Base-by-base conservation (phyloP, 2,888 invertebrate species). In the Pyrgus malvae region DNA sequence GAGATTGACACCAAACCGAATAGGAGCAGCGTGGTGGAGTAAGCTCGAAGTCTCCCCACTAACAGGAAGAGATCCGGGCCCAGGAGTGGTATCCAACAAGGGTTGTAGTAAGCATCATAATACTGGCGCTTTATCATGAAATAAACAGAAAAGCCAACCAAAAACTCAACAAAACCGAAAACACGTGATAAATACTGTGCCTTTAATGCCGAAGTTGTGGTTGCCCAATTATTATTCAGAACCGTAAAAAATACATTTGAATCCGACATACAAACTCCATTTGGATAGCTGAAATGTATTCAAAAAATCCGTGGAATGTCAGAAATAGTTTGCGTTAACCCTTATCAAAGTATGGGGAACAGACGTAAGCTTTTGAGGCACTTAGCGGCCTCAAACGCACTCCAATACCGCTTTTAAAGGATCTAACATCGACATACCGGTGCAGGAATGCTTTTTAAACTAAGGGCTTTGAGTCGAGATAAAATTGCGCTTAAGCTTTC, bases 261-360 rank as follows among this genome's bases (percentile, higher is more conserved):
- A 12, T 12, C 6, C 12, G 31, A 31, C 11, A 31, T 12, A 6
- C 1, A 17, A 37, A 37, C 9, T 9, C n/a, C 5, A n/a, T 29
- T 29, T 29, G 21, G 21, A 21, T n/a, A 40, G 11, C 6, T 40
- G n/a, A 12, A 41, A 25, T 25, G 19, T 9, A 17, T 33, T 42
- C 44, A 23, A 46, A 57, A 56, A 40, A 33, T 46, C n/a, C 16
- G 21, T 29, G 33, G 38, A 45, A 45, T 29, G 14, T 45, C 12
- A 11, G 14, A 40, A 40, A 19, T 21, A 46, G n/a, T 59, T 62
- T 55, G 56, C 61, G 63, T 62, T 67, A 74, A 76, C 71, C 76
- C 76, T 84, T 88, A 86, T 85, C 87, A 74, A 69, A 69, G 71
- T 78, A 84, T 83, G 81, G 80, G 73, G 79, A 83, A 73, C 73